These are phyloP conservation scores for Sminthurinus aureus DNA, from an alignment of 2,888 invertebrate genomes.

Conservation along the genomic window DNA sequence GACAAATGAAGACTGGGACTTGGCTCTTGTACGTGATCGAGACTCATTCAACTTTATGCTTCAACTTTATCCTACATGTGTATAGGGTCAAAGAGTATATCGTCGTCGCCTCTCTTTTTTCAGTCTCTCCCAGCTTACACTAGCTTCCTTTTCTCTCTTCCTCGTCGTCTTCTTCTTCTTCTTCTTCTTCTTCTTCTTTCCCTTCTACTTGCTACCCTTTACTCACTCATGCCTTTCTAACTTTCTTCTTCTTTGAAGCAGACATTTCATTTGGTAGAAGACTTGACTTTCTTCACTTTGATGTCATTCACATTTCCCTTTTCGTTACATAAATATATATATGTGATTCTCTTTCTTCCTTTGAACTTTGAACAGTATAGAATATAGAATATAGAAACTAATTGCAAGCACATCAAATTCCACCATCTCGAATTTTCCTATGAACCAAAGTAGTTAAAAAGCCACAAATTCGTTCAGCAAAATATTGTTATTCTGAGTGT, in stretches of 20 bases:
- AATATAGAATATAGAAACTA: neutral
- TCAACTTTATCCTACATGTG: neutral
- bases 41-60: constrained; percentile 31
- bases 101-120: neutral
- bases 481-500: neutral
- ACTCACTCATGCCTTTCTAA: constrained; percentile 4
- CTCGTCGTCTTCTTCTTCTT: neutral
- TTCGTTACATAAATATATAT: constrained; percentile 23
- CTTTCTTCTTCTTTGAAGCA: constrained; percentile 8
- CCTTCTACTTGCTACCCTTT: neutral
- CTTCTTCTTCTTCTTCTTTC: neutral
- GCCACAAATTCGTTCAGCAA: neutral
- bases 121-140: too few relatives aligned
- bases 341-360: neutral
- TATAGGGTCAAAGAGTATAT: constrained; percentile 2
- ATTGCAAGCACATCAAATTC: constrained; percentile 12
- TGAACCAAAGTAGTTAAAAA: neutral
- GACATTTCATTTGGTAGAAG: neutral
- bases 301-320: constrained; percentile 25
- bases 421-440: neutral
- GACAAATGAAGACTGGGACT: constrained; percentile 47
- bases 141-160: neutral
- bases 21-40: constrained; percentile 41
- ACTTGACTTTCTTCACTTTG: constrained; percentile 19
- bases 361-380: too few relatives aligned